Evolutionary conservation across 2,113 vertebrate species (phyloP).

Genomic region (Mobula birostris): DNA sequence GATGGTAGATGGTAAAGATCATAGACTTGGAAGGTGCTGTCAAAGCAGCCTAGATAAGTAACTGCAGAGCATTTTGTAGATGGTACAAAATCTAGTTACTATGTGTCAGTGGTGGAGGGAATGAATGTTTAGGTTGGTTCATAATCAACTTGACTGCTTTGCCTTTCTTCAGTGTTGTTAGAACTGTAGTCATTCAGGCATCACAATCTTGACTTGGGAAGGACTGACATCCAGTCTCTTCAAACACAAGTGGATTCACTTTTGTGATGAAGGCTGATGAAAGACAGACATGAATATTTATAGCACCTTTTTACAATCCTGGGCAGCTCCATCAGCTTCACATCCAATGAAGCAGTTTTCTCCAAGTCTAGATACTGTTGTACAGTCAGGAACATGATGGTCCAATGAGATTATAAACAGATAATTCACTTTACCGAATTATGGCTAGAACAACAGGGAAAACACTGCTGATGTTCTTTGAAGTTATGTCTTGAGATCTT

Average conservation of each 20-base stretch:
- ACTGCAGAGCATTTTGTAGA: too few species aligned
- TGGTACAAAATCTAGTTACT: too few species aligned
- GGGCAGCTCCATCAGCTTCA: neutral
- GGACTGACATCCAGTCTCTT: neutral
- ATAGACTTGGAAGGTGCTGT: too few species aligned
- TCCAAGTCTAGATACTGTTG: neutral
- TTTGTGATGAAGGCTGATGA: neutral
- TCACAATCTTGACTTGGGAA: too few species aligned
- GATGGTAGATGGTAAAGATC: too few species aligned
- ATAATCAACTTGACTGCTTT: too few species aligned
- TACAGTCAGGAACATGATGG: neutral
- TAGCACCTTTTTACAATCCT: neutral
- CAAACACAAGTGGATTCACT: neutral
- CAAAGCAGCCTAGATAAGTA: too few species aligned
- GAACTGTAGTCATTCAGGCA: too few species aligned
- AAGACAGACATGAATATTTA: neutral
- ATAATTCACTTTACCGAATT: neutral
- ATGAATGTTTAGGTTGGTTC: too few species aligned
- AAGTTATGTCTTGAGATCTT: neutral
- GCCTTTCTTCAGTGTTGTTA: too few species aligned
- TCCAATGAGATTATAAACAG: neutral
- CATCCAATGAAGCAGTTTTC: neutral
- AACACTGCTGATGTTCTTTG: neutral
- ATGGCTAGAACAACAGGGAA: neutral
- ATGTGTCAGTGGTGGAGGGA: too few species aligned